Conservation (phyloP, 1,140 invertebrate genomes). For the Chymomyza costata region DNA sequence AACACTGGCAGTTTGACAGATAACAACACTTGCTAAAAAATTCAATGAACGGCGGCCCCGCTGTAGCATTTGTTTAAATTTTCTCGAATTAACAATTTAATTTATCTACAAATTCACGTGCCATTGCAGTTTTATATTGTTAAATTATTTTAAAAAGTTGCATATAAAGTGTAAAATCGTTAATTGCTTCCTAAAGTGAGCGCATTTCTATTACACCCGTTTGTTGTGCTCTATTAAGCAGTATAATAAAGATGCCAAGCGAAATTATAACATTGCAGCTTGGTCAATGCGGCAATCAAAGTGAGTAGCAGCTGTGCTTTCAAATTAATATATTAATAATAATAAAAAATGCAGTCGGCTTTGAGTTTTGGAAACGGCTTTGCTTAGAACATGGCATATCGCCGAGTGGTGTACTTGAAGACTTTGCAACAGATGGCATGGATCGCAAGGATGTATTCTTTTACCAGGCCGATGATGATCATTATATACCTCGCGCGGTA, state of each 20-base stretch:
- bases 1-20: slow-evolving; percentile 21
- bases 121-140: slow-evolving; percentile 7
- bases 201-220: no score
- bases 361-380: slow-evolving; percentile 99
- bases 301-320: no score
- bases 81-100: slow-evolving; percentile 27
- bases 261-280: slow-evolving; percentile 99
- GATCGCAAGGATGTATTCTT: slow-evolving; percentile 99
- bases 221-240: no score
- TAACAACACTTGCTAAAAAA: slow-evolving; percentile 25
- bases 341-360: slow-evolving; percentile 97
- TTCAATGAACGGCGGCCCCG: slow-evolving; percentile 24
- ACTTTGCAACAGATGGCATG: slow-evolving; percentile 93
- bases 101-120: slow-evolving; percentile 2
- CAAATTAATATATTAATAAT: no score
- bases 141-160: slow-evolving; percentile 1
- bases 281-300: slow-evolving; percentile 99
- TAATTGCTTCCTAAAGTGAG: no score
- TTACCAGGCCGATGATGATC: slow-evolving; percentile 98
- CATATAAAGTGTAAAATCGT: no score
- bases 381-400: slow-evolving; percentile 99
- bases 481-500: slow-evolving; percentile 98
- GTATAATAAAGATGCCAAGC: slow-evolving; percentile 91
- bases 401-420: slow-evolving; percentile 95
- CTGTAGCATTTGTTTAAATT: slow-evolving; percentile 54